A percentile compares a stretch with the other conserved stretches of the same genome.
These are phyloP conservation scores for Planococcus citri DNA, from an alignment of 1,140 invertebrate species.

Conservation along the genomic window DNA sequence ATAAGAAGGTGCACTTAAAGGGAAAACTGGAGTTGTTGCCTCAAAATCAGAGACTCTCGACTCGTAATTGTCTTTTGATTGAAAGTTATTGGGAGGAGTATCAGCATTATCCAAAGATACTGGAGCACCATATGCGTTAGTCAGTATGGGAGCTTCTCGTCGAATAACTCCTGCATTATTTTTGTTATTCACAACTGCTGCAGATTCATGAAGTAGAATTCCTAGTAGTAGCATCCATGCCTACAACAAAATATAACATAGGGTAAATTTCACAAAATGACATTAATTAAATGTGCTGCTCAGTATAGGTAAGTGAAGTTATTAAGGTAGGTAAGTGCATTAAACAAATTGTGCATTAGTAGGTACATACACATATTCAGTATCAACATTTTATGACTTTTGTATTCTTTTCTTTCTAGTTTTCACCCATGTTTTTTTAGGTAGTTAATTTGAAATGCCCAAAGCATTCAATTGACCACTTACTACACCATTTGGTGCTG, in stretches of 20 bases:
- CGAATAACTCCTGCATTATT: background rate
- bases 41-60: slow-evolving; percentile 26
- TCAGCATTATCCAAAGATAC: slow-evolving; percentile 23
- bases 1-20: background rate
- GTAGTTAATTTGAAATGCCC: no score
- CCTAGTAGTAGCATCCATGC: background rate
- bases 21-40: slow-evolving; percentile 1
- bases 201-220: background rate
- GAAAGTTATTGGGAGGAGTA: slow-evolving; percentile 26
- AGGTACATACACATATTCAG: no score
- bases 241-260: background rate
- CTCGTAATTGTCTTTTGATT: slow-evolving; percentile 29
- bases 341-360: no score
- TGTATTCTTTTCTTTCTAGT: no score
- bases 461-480: no score
- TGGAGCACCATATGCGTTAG: slow-evolving; percentile 26
- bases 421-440: no score
- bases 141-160: slow-evolving; percentile 30
- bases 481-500: no score
- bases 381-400: no score
- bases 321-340: no score
- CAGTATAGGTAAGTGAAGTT: no score
- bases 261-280: no score
- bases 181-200: slow-evolving; percentile 1
- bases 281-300: no score